Evolutionary conservation across 2,797 vertebrate genomes (phyloP), one percentile per base, ranked within the genome.

Genomic region (Delichon dasypus): DNA sequence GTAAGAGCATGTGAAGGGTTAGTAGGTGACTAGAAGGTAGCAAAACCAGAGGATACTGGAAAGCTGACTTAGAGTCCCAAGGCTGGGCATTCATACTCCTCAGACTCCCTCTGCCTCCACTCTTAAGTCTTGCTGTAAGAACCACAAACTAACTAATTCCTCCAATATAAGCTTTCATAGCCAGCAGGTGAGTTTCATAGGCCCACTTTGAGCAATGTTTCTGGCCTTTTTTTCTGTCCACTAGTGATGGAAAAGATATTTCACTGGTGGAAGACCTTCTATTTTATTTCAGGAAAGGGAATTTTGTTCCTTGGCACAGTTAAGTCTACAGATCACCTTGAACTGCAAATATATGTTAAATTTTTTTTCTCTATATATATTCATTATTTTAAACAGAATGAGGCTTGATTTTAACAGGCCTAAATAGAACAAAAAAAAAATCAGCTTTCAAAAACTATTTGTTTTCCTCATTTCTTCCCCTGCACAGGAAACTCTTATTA

Each of bases 401-500:
- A 45, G 4, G 17, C 32, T 71, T 62, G 29, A 79, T 29, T 83
- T 61, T 73, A 94, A 79, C 42, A 78, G 67, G 15, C 27, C 38
- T 85, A 91, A 94, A 57, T 88, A 70, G 79, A 97, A 83, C 90
- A 77, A 92, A 90, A 81, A 50, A 38, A 38, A 38, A n/a, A 60
- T 93, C 55, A 60, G 73, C 58, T 84, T 95, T 42, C 51, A 78
- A 95, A 94, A 94, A 72, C 51, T 90, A 27, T 94, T 96, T 95
- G 25, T 89, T 93, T 89, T 91, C 67, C 84, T 42, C 51, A 57
- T 94, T 82, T 93, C 65, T 96, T 97, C 76, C 88, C 25, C 66
- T 85, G 55, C 77, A 85, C 81, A 96, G 90, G 92, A 95, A 96
- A 83, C 78, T 81, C 64, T 95, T 94, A 62, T 89, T 88, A 64